phyloP scores from a whole-genome alignment of 2,797 vertebrate species.

The Chelonia mydas region DNA sequence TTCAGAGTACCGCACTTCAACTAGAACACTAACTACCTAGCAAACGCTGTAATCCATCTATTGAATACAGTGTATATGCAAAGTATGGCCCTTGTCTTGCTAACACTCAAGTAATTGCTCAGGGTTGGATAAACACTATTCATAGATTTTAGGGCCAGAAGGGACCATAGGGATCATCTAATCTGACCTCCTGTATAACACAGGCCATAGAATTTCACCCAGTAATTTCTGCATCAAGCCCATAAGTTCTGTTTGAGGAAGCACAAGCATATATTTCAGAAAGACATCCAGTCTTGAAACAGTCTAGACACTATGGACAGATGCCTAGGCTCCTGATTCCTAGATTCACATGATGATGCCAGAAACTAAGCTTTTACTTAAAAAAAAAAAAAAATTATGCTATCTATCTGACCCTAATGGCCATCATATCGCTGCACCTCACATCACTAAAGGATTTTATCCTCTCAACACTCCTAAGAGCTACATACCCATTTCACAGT shows the following conservation, averaged over 20 bases:
- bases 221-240: background rate
- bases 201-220: background rate
- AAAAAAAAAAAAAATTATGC: background rate
- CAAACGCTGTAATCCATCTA: background rate
- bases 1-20: background rate
- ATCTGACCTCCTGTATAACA: background rate
- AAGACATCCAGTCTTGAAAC: background rate
- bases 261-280: background rate
- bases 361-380: background rate
- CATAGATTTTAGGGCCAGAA: background rate
- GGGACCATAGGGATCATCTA: background rate
- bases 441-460: background rate
- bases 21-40: background rate
- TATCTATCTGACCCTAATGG: background rate
- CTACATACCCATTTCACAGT: background rate
- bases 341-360: background rate
- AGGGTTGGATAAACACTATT: background rate
- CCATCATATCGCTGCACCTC: accelerated
- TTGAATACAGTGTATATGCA: background rate
- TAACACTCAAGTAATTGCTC: background rate
- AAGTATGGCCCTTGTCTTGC: background rate
- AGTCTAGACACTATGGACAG: background rate
- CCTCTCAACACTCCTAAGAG: background rate
- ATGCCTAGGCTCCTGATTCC: background rate
- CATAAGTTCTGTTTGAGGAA: background rate